phyloP scores from a whole-genome alignment of 2,113 vertebrate species.

The Suricata suricatta region DNA sequence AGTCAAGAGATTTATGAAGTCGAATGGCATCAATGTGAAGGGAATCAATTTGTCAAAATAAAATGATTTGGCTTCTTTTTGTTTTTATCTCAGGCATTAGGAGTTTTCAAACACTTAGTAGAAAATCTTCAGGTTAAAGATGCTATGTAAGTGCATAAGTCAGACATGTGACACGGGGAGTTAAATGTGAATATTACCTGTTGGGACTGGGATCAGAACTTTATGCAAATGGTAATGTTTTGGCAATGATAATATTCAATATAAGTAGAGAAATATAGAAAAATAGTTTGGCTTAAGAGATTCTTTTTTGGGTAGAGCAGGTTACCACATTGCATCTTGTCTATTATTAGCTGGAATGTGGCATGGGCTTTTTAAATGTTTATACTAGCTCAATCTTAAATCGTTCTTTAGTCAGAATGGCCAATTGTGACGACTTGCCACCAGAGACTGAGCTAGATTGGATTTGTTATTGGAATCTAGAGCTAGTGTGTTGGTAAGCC shows the following conservation, averaged over 20 bases:
- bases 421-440: slow-evolving; percentile 46
- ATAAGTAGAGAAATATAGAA: neutral
- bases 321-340: slow-evolving; percentile 26
- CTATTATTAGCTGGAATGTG: slow-evolving; percentile 28
- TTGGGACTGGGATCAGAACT: neutral
- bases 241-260: neutral
- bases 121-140: neutral
- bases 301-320: neutral
- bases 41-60: slow-evolving; percentile 36
- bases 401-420: slow-evolving; percentile 63
- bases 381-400: slow-evolving; percentile 46
- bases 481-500: slow-evolving; percentile 40
- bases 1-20: slow-evolving; percentile 12
- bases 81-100: neutral
- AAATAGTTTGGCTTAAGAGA: neutral
- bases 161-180: neutral
- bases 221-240: neutral
- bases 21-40: neutral
- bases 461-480: slow-evolving; percentile 75
- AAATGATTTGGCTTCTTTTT: neutral
- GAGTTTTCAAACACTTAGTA: slow-evolving; percentile 28
- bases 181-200: neutral
- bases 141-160: neutral
- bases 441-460: slow-evolving; percentile 74
- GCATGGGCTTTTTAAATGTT: slow-evolving; percentile 45